Evolutionary conservation across 53 echinoderm and acorn worm genomes (phyloP), one percentile per base, ranked within the genome.

Genomic region (Holothuria scabra): DNA sequence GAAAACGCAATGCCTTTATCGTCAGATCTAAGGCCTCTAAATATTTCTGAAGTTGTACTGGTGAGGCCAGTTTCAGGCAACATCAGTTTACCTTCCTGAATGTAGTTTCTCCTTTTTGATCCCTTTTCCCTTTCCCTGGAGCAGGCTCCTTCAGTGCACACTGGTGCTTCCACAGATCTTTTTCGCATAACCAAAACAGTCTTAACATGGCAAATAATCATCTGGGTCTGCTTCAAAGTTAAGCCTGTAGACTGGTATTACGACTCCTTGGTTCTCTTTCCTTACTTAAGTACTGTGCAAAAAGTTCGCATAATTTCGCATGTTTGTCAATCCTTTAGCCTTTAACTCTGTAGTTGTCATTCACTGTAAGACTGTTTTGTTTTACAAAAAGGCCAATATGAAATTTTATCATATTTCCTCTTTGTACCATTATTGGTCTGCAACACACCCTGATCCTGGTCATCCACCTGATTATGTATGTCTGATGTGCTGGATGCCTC

Each of bases 291-390:
- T 28, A 85, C 90, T 92, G 66, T 92, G 92, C 16, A 86, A 29
- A 71, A 75, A 80, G 60, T 93, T 90, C 8, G 87, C 93, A 82
- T 93, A 78, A 84, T 92, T 92, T 29, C 11, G 20, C 79, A 90
- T 90, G 52, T 83, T 86, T 49, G 90, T 90, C 32, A 90, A 59
- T 66, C 81, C 69, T 58, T 86, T 56, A 22, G 82, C 87, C 78
- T 90, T 90, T 60, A 90, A 60, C 31, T 90, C 90, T 65, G 56
- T 66, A 23, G 90, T 86, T 12, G 84, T 76, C 60, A 19, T n/a
- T 87, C 90, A 90, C 59, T 83, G 83, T 32, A 82, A 29, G 19
- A 88, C 88, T 38, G 88, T 52, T 65, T 84, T 69, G 66, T 85
- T 29, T 80, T 52, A 59, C 91, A 91, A 71, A 85, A 85, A 34